A percentile compares a stretch with the other conserved stretches of the same genome.
phyloP scores from a whole-genome alignment of 2,888 invertebrate genomes.

The Scaptomyza flava region DNA sequence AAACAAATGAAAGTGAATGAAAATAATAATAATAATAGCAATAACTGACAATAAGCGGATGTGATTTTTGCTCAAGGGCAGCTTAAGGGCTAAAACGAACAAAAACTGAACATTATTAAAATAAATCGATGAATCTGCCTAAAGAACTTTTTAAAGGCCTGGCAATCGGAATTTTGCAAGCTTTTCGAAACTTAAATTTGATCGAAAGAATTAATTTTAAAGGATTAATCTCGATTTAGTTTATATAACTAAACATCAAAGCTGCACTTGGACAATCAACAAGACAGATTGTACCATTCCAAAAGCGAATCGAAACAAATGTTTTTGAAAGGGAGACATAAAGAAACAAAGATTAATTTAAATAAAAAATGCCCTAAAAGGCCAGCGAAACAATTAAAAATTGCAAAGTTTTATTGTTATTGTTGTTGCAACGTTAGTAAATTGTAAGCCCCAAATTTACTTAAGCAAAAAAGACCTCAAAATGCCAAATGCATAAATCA shows the following conservation, averaged over 20 bases:
- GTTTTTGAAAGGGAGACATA: slow-evolving; percentile 1
- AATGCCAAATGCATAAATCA: slow-evolving; percentile 73
- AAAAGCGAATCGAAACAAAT: slow-evolving; percentile 6
- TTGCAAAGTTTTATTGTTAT: slow-evolving; percentile 16
- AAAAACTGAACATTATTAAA: neutral
- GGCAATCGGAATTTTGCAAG: too few relatives aligned
- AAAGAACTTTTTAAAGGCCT: too few relatives aligned
- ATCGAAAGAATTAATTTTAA: too few relatives aligned
- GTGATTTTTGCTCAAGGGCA: slow-evolving; percentile 9
- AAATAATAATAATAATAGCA: slow-evolving; percentile 27
- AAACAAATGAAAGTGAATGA: slow-evolving; percentile 39
- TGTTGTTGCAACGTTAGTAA: slow-evolving; percentile 57
- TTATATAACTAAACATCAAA: too few relatives aligned
- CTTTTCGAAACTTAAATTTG: too few relatives aligned
- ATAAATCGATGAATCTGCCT: too few relatives aligned
- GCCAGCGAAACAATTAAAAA: slow-evolving; percentile 23
- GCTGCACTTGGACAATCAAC: too few relatives aligned
- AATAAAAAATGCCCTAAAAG: slow-evolving; percentile 7
- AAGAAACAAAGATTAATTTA: neutral
- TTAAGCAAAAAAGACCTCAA: slow-evolving; percentile 53
- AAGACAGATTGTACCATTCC: neutral
- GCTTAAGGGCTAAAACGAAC: too few relatives aligned
- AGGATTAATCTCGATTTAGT: too few relatives aligned
- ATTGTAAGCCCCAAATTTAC: slow-evolving; percentile 62
- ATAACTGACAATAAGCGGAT: slow-evolving; percentile 22